Conservation (phyloP, 23 tunicate species). For the Styela clava region DNA sequence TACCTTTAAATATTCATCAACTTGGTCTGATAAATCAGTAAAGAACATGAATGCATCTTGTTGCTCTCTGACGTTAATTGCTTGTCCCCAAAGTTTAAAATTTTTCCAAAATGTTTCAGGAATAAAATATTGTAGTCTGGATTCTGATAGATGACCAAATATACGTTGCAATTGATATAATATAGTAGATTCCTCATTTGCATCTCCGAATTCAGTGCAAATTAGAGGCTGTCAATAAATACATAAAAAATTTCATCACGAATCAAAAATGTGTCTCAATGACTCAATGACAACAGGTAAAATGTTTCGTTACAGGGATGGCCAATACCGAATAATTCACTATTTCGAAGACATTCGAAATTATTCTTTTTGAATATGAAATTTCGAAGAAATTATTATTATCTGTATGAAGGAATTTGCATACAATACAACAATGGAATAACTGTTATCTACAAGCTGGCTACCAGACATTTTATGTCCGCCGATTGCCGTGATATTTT, state of each 20-base stretch:
- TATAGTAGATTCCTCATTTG: constrained; percentile 40
- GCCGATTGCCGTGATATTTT: too few species aligned
- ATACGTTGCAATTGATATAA: constrained; percentile 69
- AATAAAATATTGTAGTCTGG: constrained; percentile 56
- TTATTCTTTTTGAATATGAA: too few species aligned
- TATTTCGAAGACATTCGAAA: too few species aligned
- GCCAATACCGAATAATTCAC: too few species aligned
- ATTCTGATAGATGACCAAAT: constrained; percentile 73
- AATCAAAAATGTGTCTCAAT: not conserved
- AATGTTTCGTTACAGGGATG: too few species aligned
- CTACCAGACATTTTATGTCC: too few species aligned
- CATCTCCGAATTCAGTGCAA: constrained; percentile 44
- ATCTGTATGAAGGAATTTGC: too few species aligned
- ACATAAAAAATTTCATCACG: too few species aligned
- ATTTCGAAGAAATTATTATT: too few species aligned
- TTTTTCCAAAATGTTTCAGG: constrained; percentile 86
- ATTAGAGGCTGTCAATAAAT: constrained; percentile 39
- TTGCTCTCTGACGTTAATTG: constrained; percentile 79
- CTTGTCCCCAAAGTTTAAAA: constrained; percentile 69
- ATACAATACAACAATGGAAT: too few species aligned
- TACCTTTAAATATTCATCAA: constrained; percentile 86
- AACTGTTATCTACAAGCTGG: too few species aligned
- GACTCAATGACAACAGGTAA: too few species aligned
- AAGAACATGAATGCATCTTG: constrained; percentile 95
- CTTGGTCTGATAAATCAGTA: constrained; percentile 77